Percentiles rank a stretch among this genome's conserved stretches.
These are phyloP conservation scores for Plebejus anna DNA, from an alignment of 2,888 invertebrate genomes.

Conservation along the genomic window DNA sequence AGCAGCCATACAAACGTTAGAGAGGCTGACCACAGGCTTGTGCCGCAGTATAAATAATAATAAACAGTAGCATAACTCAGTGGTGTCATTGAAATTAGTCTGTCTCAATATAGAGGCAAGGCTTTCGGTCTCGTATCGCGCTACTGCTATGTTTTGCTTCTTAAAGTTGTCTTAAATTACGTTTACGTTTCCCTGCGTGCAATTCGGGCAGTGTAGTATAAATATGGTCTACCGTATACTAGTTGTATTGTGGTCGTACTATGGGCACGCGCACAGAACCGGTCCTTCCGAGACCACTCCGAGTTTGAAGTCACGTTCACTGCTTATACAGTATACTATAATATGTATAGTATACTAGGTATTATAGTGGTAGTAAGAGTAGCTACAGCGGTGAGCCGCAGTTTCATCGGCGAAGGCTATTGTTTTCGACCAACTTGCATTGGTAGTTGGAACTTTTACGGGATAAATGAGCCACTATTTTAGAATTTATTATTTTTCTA, in stretches of 20 bases:
- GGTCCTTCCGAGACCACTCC: conserved; percentile 69
- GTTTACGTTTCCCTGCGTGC: neutral
- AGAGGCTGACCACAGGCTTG: conserved; percentile 36
- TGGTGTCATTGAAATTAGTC: neutral
- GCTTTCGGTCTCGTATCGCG: neutral
- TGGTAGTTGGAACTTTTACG: neutral
- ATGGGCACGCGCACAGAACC: conserved; percentile 70
- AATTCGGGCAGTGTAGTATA: neutral
- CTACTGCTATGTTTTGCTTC: neutral
- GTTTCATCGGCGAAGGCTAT: neutral
- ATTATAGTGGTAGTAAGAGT: neutral
- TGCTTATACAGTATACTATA: conserved; percentile 31
- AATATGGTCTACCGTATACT: neutral
- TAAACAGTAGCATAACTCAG: neutral
- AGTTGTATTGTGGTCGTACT: conserved; percentile 4
- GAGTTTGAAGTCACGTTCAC: conserved; percentile 51
- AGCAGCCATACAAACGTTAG: conserved; percentile 33
- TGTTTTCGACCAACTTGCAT: neutral
- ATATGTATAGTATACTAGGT: conserved; percentile 5
- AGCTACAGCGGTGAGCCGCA: neutral
- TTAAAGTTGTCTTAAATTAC: neutral
- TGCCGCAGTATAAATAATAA: neutral
- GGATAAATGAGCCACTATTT: too few species aligned
- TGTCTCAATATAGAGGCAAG: neutral
- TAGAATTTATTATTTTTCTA: too few species aligned